These are phyloP conservation scores for roundworm (Caenorhabditis elegans) DNA, from an alignment of 1,140 invertebrate species.

Conservation along the genomic window DNA sequence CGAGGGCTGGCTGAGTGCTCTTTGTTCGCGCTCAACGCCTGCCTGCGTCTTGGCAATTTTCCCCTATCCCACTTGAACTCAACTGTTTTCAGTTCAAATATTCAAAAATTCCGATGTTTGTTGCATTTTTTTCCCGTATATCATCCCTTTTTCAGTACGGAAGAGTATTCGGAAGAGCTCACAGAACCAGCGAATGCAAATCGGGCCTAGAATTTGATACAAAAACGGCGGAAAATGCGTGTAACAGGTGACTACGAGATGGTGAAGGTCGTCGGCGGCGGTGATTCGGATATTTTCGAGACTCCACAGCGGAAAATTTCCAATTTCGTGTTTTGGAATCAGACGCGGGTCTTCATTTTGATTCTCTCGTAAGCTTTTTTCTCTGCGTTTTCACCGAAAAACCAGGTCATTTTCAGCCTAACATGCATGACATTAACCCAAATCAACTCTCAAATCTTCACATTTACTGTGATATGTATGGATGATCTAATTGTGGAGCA, in stretches of 20 bases:
- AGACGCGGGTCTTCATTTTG: not conserved
- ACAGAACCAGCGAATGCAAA: not conserved
- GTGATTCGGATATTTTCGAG: not conserved
- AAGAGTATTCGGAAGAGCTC: not conserved
- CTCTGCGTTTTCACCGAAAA: no score
- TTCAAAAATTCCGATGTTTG: conserved; percentile 26
- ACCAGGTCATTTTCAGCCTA: not conserved
- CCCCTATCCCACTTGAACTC: not conserved
- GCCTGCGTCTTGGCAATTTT: no score
- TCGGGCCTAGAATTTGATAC: not conserved
- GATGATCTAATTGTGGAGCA: conserved; percentile 37
- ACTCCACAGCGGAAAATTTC: not conserved
- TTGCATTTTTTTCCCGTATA: not conserved
- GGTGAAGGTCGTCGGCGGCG: no score
- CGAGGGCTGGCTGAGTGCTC: not conserved
- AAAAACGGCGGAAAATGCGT: not conserved
- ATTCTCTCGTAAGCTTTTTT: not conserved
- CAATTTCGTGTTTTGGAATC: conserved; percentile 4
- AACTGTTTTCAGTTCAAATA: not conserved
- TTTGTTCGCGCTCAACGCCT: not conserved
- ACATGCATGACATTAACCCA: conserved; percentile 34
- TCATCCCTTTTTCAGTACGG: not conserved
- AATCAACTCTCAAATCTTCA: conserved; percentile 42
- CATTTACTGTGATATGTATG: conserved; percentile 50
- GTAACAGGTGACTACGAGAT: conserved; percentile 1